A percentile compares a stretch with the other conserved stretches of the same genome.
Conservation (phyloP, 2,888 invertebrate genomes). For the Sussaba pulchella region DNA sequence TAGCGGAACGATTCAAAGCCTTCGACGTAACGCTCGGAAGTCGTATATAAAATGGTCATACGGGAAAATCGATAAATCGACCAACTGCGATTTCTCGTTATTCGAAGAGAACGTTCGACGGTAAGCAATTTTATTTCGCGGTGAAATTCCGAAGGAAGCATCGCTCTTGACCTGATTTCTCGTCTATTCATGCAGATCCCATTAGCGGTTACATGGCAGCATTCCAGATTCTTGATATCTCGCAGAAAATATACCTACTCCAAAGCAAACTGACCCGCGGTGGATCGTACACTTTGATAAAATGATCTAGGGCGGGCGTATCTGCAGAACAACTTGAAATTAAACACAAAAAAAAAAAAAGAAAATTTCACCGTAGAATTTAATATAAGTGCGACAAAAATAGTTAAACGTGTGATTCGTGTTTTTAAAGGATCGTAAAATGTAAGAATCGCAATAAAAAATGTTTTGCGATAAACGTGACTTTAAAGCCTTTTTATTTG, state of each 20-base stretch:
- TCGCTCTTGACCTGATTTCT: conserved; percentile 35
- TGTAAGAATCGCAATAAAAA: too few relatives aligned
- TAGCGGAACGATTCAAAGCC: neutral
- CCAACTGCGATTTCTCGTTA: conserved; percentile 48
- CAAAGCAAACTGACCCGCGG: neutral
- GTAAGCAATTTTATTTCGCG: conserved; percentile 23
- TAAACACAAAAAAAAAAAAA: too few relatives aligned
- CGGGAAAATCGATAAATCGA: conserved; percentile 45
- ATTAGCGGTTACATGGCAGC: neutral
- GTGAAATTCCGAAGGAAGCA: conserved; percentile 36
- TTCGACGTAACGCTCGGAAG: conserved; percentile 26
- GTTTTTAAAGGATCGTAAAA: too few relatives aligned
- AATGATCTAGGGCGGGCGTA: too few relatives aligned
- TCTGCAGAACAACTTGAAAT: too few relatives aligned
- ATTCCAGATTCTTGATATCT: conserved; percentile 1
- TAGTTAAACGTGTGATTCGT: too few relatives aligned
- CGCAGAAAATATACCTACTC: neutral
- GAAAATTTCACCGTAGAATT: too few relatives aligned
- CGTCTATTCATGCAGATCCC: conserved; percentile 27
- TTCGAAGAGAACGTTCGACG: conserved; percentile 5
- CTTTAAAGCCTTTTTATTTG: too few relatives aligned
- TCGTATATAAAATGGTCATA: conserved; percentile 33
- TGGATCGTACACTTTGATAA: too few relatives aligned
- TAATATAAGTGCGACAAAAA: too few relatives aligned
- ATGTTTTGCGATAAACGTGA: too few relatives aligned